A percentile compares a stretch with the other conserved stretches of the same genome.
Evolutionary conservation across 2,888 invertebrate species (phyloP).

Genomic region (Dynastes maya): DNA sequence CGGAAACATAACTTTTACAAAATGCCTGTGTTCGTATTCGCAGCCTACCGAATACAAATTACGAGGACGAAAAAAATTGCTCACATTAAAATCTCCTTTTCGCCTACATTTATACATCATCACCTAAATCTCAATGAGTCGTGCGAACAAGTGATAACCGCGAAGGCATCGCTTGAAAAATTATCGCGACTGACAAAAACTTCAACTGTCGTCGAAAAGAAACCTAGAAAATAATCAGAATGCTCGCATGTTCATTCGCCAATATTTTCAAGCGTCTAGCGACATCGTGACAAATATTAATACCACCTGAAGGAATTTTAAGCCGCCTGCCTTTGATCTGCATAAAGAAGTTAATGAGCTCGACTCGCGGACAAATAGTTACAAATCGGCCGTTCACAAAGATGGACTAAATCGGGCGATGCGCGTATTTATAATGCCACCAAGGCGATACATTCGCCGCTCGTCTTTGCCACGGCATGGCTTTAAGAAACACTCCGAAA

Average conservation of each 20-base stretch:
- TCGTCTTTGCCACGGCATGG: neutral
- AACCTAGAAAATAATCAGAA: neutral
- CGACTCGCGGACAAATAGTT: slow-evolving; percentile 58
- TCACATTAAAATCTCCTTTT: slow-evolving; percentile 31
- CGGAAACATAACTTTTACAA: neutral
- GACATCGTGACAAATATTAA: slow-evolving; percentile 37
- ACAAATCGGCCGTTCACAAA: slow-evolving; percentile 58
- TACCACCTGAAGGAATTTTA: slow-evolving; percentile 44
- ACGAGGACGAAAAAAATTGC: slow-evolving; percentile 15
- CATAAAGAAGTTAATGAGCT: slow-evolving; percentile 52
- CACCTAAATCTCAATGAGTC: slow-evolving; percentile 44
- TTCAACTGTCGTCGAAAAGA: slow-evolving; percentile 22
- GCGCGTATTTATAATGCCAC: slow-evolving; percentile 56
- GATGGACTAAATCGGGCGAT: slow-evolving; percentile 54
- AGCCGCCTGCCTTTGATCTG: slow-evolving; percentile 53
- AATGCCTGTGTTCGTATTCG: neutral
- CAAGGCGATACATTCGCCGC: slow-evolving; percentile 33
- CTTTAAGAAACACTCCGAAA: slow-evolving; percentile 18
- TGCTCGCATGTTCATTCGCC: neutral
- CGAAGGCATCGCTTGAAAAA: slow-evolving; percentile 29
- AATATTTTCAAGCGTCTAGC: slow-evolving; percentile 9
- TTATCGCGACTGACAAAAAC: slow-evolving; percentile 24
- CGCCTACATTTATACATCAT: slow-evolving; percentile 38
- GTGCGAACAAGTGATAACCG: slow-evolving; percentile 31
- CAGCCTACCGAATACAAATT: neutral